These are phyloP conservation scores for Xenopus tropicalis DNA, from an alignment of 2,113 vertebrate species.

Conservation along the genomic window DNA sequence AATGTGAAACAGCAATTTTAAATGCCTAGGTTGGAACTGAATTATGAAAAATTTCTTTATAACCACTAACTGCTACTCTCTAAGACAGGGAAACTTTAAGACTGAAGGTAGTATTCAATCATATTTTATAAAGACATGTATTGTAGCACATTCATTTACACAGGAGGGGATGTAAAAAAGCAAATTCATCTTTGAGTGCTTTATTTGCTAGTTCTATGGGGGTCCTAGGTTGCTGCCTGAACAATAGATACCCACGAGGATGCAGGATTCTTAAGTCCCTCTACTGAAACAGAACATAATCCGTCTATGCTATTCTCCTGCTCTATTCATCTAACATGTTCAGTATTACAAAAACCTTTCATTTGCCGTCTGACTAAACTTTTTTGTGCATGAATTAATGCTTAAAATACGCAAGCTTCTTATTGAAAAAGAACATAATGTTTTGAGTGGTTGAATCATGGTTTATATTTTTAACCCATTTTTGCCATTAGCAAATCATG, in stretches of 20 bases:
- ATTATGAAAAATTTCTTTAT: neutral
- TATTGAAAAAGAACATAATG: conserved; percentile 15
- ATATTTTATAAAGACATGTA: neutral
- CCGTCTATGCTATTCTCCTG: conserved; percentile 1
- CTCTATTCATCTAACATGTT: conserved; percentile 14
- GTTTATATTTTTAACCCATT: neutral
- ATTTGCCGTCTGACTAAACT: conserved; percentile 12
- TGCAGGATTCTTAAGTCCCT: neutral
- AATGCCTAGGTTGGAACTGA: neutral
- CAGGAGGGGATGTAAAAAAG: conserved; percentile 10
- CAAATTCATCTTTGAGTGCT: conserved; percentile 11
- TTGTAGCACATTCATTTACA: conserved; percentile 24
- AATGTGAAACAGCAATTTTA: neutral
- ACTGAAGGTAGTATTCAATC: conserved; percentile 1
- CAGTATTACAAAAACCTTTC: conserved; percentile 8
- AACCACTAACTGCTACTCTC: neutral
- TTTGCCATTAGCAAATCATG: neutral
- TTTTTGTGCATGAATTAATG: conserved; percentile 1
- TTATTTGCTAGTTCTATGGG: conserved; percentile 7
- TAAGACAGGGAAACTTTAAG: neutral
- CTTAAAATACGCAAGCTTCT: conserved; percentile 1
- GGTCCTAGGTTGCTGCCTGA: conserved; percentile 11
- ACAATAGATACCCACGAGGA: conserved; percentile 3
- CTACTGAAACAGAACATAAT: conserved; percentile 12
- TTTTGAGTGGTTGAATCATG: neutral